Percentiles rank a stretch among this genome's conserved stretches.
Evolutionary conservation across 1,140 invertebrate genomes (phyloP).

Genomic region (Drosophila azteca): DNA sequence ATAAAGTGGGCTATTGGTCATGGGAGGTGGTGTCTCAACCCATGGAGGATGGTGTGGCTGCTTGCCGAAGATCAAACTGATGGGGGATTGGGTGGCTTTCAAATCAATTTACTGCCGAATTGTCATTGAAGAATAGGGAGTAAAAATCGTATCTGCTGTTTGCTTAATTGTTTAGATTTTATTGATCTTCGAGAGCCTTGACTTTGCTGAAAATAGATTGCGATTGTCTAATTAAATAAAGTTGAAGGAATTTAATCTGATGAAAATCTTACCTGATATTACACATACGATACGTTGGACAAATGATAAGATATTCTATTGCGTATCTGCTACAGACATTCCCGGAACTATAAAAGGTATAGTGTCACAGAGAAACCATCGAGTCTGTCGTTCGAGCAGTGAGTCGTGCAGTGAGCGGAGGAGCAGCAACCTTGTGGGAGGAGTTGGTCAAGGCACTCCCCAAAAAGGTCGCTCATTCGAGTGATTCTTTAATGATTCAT

Average conservation of each 20-base stretch:
- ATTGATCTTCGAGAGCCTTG: slow-evolving; percentile 1
- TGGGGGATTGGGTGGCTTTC: too few relatives aligned
- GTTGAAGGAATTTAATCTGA: slow-evolving; percentile 11
- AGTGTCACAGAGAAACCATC: slow-evolving; percentile 11
- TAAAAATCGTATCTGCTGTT: too few relatives aligned
- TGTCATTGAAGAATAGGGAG: too few relatives aligned
- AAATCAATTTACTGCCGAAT: too few relatives aligned
- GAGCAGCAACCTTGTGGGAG: slow-evolving; percentile 36
- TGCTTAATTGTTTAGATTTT: too few relatives aligned
- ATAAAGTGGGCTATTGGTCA: slow-evolving; percentile 23
- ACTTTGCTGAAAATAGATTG: slow-evolving; percentile 15
- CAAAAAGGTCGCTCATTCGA: slow-evolving; percentile 20
- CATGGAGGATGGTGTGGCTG: too few relatives aligned
- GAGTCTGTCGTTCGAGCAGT: slow-evolving; percentile 9
- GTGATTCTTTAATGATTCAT: slow-evolving; percentile 42
- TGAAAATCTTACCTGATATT: slow-evolving; percentile 15
- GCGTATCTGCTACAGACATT: not conserved
- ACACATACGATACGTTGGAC: slow-evolving; percentile 28
- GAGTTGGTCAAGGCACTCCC: slow-evolving; percentile 40
- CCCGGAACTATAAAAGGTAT: slow-evolving; percentile 17
- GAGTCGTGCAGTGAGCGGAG: not conserved
- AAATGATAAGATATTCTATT: slow-evolving; percentile 33
- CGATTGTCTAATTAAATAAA: slow-evolving; percentile 8
- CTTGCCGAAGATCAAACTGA: too few relatives aligned
- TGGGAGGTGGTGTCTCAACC: not conserved